Base-by-base conservation (phyloP, 2,113 vertebrate species). In the Paraplagusia blochii region DNA sequence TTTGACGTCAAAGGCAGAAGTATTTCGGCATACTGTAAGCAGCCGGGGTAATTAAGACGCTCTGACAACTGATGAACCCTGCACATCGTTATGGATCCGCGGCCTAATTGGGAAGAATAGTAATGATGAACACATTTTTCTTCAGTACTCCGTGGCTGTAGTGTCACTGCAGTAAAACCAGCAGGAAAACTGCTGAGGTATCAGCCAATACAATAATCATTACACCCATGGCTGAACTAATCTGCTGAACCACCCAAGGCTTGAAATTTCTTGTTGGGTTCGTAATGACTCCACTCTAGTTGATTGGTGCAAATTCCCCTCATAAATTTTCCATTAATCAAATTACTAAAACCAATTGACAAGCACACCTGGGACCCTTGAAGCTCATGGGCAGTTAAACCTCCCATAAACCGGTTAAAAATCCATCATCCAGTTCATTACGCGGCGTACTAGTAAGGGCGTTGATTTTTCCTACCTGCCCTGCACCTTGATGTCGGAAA, bases 401-500 rank as follows among this genome's bases (percentile, higher is more conserved):
- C 33, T 18, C n/a, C 19, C 1, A n/a, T 44, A 38, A 8, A 45
- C 0, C 15, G 11, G 8, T 16, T 18, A 7, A 1, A 44, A 40
- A 49, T 39, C 17, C 11, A 50, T 11, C 13, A 13, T 13, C 11
- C 11, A 11, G 38, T 40, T 13, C 38, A 46, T 0, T 13, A 40
- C 6, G 14, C 33, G 13, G 10, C 14, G 29, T 29, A 7, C 22
- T 2, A 53, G 11, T 5, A 44, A 5, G 34, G 35, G 7, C 7
- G 22, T 33, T 17, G 0, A 53, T 15, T 13, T 15, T 13, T 79
- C 95, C 93, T 95, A 99, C 97, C 96, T 97, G 88, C 96, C 97
- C 7, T 95, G 93, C 55, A 99, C 95, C 76, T 95, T 97, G 89
- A 99, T 96, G 88, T 98, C 94, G 58, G 97, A 98, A 85, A 98